Evolutionary conservation across 2,888 invertebrate genomes (phyloP), one percentile per base, ranked within the genome.

Genomic region (Pollenia labialis): DNA sequence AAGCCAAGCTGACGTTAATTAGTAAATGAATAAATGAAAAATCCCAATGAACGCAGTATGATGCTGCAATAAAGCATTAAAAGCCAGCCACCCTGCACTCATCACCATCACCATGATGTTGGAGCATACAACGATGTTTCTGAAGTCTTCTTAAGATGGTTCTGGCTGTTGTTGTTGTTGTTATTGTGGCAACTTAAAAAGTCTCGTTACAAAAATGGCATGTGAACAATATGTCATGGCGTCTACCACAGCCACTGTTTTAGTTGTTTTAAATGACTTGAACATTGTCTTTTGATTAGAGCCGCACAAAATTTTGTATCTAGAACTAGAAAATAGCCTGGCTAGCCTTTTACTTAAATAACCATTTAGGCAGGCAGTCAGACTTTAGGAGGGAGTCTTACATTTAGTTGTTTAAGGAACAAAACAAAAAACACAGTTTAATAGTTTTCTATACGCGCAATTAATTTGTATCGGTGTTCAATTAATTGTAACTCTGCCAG

Each of bases 1-100:
- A 89, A 89, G 85, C 86, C 46, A 72, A 85, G 88, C 89, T 91
- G 91, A 91, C 91, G 90, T 90, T 91, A 91, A 91, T 91, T 91
- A 91, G 91, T 90, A 88, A 90, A 89, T 87, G 87, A 82, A 82
- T 76, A 86, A 87, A 86, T 80, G 76, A 68, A 84, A 69, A 83
- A 58, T 50, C 56, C 58, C 69, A 66, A 68, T 66, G 58, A 84
- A 84, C 84, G 79, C 84, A 84, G 68, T 74, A 60, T 62, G 82
- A 81, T 74, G 81, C 82, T 54, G 72, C 62, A 68, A 69, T 68
- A 60, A 71, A 68, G 56, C 81, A 85, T 69, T 79, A 16, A 52
- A 74, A 56, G 2, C 74, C 44, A 56, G 48, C 76, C 77, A 74
- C 68, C 77, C 75, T 75, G 75, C 71, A 69, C 74, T 64, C 81